These are phyloP conservation scores for Oryzias dopingdopingensis DNA, from an alignment of 2,797 vertebrate species.

Conservation along the genomic window DNA sequence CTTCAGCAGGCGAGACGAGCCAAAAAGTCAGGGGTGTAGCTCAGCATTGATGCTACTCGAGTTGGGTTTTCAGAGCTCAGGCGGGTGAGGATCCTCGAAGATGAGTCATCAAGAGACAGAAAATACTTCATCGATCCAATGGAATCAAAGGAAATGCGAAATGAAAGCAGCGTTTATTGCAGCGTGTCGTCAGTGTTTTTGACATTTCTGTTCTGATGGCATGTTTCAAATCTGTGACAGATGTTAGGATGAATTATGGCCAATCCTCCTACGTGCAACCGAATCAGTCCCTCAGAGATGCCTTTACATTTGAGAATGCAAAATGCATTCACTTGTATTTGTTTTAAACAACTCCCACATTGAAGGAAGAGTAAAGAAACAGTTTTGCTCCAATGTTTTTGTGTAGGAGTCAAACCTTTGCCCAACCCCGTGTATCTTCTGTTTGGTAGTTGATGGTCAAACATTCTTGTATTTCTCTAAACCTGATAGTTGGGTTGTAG, in stretches of 20 bases:
- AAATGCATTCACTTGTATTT: conserved; percentile 22
- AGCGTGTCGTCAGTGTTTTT: too few relatives aligned
- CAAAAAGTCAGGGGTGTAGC: conserved; percentile 13
- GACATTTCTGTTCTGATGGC: conserved; percentile 15
- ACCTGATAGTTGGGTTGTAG: not conserved
- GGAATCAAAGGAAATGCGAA: conserved; percentile 12
- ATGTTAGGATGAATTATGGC: conserved; percentile 35
- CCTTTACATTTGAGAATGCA: conserved; percentile 19
- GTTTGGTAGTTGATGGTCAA: not conserved
- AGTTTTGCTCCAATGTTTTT: conserved; percentile 29
- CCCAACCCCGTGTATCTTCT: conserved; percentile 20
- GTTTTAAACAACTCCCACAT: conserved; percentile 46
- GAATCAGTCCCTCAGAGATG: conserved; percentile 46
- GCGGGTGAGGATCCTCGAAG: conserved; percentile 45
- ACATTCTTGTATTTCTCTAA: not conserved
- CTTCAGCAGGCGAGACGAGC: conserved; percentile 13
- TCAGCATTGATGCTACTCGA: not conserved
- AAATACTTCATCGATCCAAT: conserved; percentile 33
- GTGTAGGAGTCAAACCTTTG: conserved; percentile 37
- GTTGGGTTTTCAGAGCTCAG: conserved; percentile 21
- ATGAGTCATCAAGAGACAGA: conserved; percentile 38
- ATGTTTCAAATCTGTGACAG: conserved; percentile 35
- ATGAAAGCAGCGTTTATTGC: conserved; percentile 31
- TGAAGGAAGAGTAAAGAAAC: conserved; percentile 28
- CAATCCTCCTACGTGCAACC: conserved; percentile 56